Evolutionary conservation across 2,113 vertebrate species (phyloP), one percentile per base, ranked within the genome.

Genomic region (Sakesphorus luctuosus): DNA sequence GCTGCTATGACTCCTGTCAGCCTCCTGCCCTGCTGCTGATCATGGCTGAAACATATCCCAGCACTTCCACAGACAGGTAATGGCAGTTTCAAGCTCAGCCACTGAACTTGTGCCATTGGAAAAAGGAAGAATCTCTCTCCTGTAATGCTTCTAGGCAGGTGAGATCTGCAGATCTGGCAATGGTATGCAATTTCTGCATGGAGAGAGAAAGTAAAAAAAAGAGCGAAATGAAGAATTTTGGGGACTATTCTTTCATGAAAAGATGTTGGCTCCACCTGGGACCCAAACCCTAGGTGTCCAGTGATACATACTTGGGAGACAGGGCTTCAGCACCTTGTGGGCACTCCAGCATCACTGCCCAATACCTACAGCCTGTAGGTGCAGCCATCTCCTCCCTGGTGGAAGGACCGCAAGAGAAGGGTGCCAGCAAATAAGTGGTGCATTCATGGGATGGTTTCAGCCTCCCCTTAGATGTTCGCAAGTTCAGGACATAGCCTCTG

Each of bases 281-380:
- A 33, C 17, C 8, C 18, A 40, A 52, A 3, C 4, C 14, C 6
- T 53, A 56, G 12, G 6, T 3, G 1, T 1, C 11, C 1, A 0
- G 25, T 25, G 4, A 19, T 68, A 17, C 17, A 46, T 10, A 20
- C 6, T 2, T 55, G 25, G 24, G 7, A 68, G 13, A 33, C 13
- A 63, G 14, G 1, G 1, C 12, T 36, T 75, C 26, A 65, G 55
- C 43, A 56, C 3, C 3, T 13, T 1, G 0, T 67, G 46, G 31
- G 16, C 6, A 5, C 29, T 68, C 13, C 26, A 63, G 8, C 13
- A 31, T n/a, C 49, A 20, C 31, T 59, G 11, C 6, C 25, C 28
- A 44, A 10, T 2, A 4, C 67, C 59, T 43, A 50, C 11, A 84
- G 59, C 13, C 50, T 6, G 1, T 20, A 44, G 16, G 4, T 17